phyloP scores from a whole-genome alignment of 2,797 vertebrate species.

The Halcyon chelicuti region DNA sequence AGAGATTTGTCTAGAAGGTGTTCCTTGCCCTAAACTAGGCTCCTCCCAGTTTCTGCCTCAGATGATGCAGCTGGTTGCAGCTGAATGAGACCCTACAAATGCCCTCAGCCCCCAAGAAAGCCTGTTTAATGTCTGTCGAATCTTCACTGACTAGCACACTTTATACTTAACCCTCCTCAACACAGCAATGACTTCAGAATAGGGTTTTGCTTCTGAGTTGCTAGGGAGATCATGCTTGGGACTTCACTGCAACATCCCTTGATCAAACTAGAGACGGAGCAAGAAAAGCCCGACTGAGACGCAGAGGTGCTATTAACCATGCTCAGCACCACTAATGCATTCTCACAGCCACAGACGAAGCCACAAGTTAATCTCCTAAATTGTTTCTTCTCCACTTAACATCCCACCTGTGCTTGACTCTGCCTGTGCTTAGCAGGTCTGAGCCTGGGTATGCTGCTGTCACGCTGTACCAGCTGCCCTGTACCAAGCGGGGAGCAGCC shows the following conservation, averaged over 20 bases:
- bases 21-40: neutral
- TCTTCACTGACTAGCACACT: neutral
- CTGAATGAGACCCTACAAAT: fast-evolving
- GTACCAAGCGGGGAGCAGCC: neutral
- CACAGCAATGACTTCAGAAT: neutral
- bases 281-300: neutral
- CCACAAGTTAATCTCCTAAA: conserved; percentile 1
- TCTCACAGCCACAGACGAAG: neutral
- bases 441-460: neutral
- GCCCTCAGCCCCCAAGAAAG: neutral
- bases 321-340: neutral
- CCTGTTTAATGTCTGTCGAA: neutral
- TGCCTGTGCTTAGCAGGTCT: neutral
- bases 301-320: neutral
- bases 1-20: neutral
- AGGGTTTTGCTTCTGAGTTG: neutral
- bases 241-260: neutral
- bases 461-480: neutral
- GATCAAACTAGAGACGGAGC: neutral
- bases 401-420: neutral
- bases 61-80: neutral
- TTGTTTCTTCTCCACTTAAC: conserved; percentile 1
- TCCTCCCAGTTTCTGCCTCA: neutral
- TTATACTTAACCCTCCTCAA: neutral
- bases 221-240: neutral